Base-by-base conservation (phyloP, 2,797 vertebrate genomes). In the Balearica regulorum region DNA sequence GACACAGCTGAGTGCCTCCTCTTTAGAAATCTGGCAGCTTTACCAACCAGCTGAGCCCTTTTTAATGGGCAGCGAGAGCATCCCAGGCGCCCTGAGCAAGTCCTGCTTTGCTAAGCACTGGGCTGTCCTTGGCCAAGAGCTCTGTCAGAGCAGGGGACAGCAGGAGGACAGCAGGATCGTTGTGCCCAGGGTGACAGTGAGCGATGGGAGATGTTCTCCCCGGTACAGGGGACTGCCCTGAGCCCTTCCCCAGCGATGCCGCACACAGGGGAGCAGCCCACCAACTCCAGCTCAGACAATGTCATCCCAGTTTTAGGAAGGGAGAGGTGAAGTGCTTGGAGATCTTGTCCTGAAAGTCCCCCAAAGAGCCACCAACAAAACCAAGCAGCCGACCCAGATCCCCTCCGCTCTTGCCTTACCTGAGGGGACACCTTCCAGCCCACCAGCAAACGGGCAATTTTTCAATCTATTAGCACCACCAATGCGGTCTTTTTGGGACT, bases 401-500 rank as follows among this genome's bases (percentile, higher is more conserved):
- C n/a, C 24, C 65, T 44, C 25, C 0, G 1, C 51, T 29, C 35
- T 5, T 28, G 31, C 57, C 35, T 65, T 24, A 37, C 44, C 61
- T 6, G 1, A 29, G 11, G 57, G 44, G 33, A 5, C 39, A 11
- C 16, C 25, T 22, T 68, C 33, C 57, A 33, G 39, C 72, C 68
- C 10, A 0, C 13, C 39, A 57, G 72, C 10, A 41, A 35, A 66
- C 0, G 0, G 33, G 28, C 15, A 7, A 13, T 5, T 33, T 19
- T 54, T 48, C 76, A 18, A 6, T 18, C 37, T 54, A 20, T 19
- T 0, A 0, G 21, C 53, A 78, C 13, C 53, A 68, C 15, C 78
- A 71, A 7, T 0, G 0, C 1, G 0, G 6, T 7, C 25, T 17
- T 15, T 61, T 41, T 15, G 62, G 71, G 33, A 13, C 0, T 65